phyloP scores from a whole-genome alignment of 1,140 invertebrate genomes.

The Halyomorpha halys region DNA sequence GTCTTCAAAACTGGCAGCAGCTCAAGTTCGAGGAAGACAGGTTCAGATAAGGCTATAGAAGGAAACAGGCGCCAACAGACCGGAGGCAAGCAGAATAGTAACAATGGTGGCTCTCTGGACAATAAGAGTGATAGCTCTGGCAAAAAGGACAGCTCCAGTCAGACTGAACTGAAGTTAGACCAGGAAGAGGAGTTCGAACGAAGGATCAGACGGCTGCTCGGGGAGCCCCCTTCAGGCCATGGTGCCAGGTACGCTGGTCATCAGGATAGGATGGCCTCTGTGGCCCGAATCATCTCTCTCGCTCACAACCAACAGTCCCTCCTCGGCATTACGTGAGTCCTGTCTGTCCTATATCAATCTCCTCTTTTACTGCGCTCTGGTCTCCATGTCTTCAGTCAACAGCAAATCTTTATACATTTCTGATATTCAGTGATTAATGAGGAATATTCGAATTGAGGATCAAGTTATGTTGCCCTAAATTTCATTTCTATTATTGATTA shows the following conservation, averaged over 20 bases:
- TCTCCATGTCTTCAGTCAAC: too few relatives aligned
- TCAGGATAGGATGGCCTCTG: neutral
- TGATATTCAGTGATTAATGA: too few relatives aligned
- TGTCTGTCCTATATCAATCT: neutral
- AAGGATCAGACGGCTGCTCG: constrained; percentile 57
- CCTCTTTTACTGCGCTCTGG: constrained; percentile 1
- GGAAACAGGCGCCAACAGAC: constrained; percentile 34
- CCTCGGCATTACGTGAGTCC: constrained; percentile 23
- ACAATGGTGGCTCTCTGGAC: constrained; percentile 30
- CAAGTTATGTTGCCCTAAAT: too few relatives aligned
- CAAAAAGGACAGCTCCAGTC: constrained; percentile 49
- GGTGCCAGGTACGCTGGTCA: neutral
- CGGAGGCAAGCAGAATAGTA: constrained; percentile 34
- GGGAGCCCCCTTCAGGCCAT: constrained; percentile 37
- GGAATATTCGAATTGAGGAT: too few relatives aligned
- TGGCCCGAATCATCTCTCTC: constrained; percentile 27
- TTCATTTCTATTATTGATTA: too few relatives aligned
- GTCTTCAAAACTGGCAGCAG: constrained; percentile 23
- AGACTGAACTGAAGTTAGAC: constrained; percentile 42
- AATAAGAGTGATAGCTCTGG: constrained; percentile 33
- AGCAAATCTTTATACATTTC: too few relatives aligned
- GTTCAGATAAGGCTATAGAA: constrained; percentile 18
- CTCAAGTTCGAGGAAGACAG: constrained; percentile 24
- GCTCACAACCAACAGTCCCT: constrained; percentile 28
- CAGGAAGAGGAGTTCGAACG: constrained; percentile 28